Percentiles rank a stretch among this genome's conserved stretches.
phyloP scores from a whole-genome alignment of 2,888 invertebrate species.

The Busseola fusca region DNA sequence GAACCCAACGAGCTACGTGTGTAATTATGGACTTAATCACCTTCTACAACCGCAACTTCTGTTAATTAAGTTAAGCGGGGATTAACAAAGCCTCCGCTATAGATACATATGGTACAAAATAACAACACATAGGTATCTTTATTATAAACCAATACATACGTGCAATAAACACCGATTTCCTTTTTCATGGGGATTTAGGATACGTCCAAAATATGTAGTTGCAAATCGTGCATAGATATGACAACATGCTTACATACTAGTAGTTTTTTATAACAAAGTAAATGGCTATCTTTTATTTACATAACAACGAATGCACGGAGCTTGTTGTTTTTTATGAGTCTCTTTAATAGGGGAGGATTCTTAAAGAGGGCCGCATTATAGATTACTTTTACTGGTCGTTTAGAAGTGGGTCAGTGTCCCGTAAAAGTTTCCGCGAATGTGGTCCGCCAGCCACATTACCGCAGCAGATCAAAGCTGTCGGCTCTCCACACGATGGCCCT shows the following conservation, averaged over 20 bases:
- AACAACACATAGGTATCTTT: slow-evolving; percentile 1
- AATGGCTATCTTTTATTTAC: slow-evolving; percentile 48
- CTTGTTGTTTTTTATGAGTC: slow-evolving; percentile 58
- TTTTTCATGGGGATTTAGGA: slow-evolving; percentile 34
- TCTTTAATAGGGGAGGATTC: slow-evolving; percentile 63
- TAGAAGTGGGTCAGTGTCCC: slow-evolving; percentile 86
- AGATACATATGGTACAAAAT: slow-evolving; percentile 39
- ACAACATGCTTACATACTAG: background rate
- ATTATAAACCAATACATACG: too few relatives aligned
- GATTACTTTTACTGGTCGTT: slow-evolving; percentile 76
- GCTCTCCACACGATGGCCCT: slow-evolving; percentile 74
- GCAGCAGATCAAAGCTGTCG: slow-evolving; percentile 81
- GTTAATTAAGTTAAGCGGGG: slow-evolving; percentile 43
- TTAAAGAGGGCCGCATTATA: slow-evolving; percentile 73
- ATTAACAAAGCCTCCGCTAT: slow-evolving; percentile 37
- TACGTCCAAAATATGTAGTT: slow-evolving; percentile 36
- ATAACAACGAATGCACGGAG: slow-evolving; percentile 44
- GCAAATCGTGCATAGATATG: slow-evolving; percentile 17
- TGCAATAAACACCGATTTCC: slow-evolving; percentile 45
- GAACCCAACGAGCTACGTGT: slow-evolving; percentile 37
- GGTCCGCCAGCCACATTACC: slow-evolving; percentile 78
- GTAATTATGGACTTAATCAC: slow-evolving; percentile 50
- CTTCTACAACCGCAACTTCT: slow-evolving; percentile 30
- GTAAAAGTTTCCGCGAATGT: slow-evolving; percentile 85
- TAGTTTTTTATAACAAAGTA: background rate